Evolutionary conservation across 1,140 invertebrate genomes (phyloP).

Genomic region (Plodia interpunctella): DNA sequence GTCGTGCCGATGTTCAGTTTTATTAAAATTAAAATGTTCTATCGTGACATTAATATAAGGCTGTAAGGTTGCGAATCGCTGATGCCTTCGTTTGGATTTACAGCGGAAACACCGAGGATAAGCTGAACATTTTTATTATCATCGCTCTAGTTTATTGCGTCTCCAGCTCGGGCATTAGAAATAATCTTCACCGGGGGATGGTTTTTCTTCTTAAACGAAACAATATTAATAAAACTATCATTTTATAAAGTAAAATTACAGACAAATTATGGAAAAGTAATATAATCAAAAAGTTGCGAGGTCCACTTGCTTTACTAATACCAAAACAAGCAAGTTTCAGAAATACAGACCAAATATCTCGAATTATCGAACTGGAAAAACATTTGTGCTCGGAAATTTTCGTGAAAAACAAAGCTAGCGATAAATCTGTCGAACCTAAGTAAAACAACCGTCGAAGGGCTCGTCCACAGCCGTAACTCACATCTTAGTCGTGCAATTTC

Average conservation of each 20-base stretch:
- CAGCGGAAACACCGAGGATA: constrained; percentile 52
- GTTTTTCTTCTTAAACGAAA: constrained; percentile 29
- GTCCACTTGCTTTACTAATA: neutral
- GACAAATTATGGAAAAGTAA: too few relatives aligned
- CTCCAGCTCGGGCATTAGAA: constrained; percentile 58
- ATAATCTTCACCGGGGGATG: constrained; percentile 52
- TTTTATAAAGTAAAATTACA: too few relatives aligned
- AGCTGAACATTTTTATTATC: constrained; percentile 68
- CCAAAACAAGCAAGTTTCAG: neutral
- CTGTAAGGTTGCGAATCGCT: constrained; percentile 53
- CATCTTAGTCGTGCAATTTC: constrained; percentile 62
- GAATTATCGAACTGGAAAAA: constrained; percentile 6
- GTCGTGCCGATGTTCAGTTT: constrained; percentile 70
- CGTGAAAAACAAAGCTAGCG: constrained; percentile 44
- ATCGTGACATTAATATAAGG: constrained; percentile 60
- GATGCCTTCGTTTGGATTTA: constrained; percentile 45
- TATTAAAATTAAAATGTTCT: constrained; percentile 75
- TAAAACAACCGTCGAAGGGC: constrained; percentile 50
- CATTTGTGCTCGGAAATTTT: constrained; percentile 29
- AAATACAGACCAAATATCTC: neutral
- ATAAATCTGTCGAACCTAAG: constrained; percentile 58
- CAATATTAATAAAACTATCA: constrained; percentile 20
- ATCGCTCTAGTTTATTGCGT: constrained; percentile 63
- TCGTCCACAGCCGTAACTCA: constrained; percentile 63
- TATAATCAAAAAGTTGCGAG: too few relatives aligned